Conservation (phyloP, 2,888 invertebrate genomes). For the Anthrax anthrax region DNA sequence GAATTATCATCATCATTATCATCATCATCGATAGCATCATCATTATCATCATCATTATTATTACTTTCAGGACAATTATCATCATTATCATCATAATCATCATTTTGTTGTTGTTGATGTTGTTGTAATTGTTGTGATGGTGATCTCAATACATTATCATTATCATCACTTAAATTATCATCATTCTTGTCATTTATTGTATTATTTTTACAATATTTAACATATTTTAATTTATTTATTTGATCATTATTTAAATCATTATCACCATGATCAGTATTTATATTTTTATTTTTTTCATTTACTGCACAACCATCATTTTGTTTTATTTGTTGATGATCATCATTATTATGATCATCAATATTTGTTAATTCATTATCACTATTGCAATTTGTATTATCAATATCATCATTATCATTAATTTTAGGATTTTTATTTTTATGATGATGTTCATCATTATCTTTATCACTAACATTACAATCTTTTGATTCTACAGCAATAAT, state of each 20-base stretch:
- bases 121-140: not conserved
- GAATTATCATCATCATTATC: constrained; percentile 5
- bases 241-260: not conserved
- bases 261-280: not conserved
- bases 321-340: too few species aligned
- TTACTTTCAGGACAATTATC: constrained; percentile 1
- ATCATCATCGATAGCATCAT: not conserved
- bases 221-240: not conserved
- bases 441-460: too few species aligned
- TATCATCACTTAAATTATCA: not conserved
- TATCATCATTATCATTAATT: constrained; percentile 1
- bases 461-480: too few species aligned
- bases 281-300: not conserved
- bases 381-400: not conserved
- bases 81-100: constrained; percentile 6
- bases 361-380: not conserved
- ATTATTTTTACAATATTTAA: not conserved
- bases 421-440: too few species aligned
- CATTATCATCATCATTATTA: not conserved
- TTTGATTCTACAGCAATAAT: too few species aligned
- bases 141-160: not conserved
- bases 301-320: not conserved
- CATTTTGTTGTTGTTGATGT: constrained; percentile 3
- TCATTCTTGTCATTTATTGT: constrained; percentile 3
- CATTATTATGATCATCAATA: not conserved